These are phyloP conservation scores for Dasypus novemcinctus DNA, from an alignment of 2,113 vertebrate species.

Conservation along the genomic window DNA sequence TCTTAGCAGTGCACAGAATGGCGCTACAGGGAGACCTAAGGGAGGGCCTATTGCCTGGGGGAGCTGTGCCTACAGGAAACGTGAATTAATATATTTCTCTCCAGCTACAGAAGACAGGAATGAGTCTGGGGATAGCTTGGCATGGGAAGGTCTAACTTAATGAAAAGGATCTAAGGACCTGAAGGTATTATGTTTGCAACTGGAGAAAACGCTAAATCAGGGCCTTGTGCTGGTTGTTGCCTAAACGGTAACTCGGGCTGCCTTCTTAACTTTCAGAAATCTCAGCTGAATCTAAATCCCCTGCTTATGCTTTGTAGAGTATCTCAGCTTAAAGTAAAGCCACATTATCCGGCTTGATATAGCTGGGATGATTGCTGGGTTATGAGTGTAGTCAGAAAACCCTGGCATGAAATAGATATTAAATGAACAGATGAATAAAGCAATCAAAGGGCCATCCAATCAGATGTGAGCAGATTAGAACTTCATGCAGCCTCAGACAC, in stretches of 20 bases:
- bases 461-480: slow-evolving; percentile 71
- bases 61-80: slow-evolving; percentile 69
- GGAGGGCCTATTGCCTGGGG: not conserved
- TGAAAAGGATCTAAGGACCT: slow-evolving; percentile 77
- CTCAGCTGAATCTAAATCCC: slow-evolving; percentile 75
- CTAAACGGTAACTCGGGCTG: slow-evolving; percentile 65
- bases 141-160: slow-evolving; percentile 76
- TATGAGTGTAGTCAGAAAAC: slow-evolving; percentile 73
- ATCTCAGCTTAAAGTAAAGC: slow-evolving; percentile 80
- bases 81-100: slow-evolving; percentile 80
- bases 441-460: slow-evolving; percentile 71
- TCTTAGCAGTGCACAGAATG: slow-evolving; percentile 49
- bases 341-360: slow-evolving; percentile 73
- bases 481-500: slow-evolving; percentile 51
- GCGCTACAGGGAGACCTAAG: slow-evolving; percentile 9
- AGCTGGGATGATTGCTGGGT: slow-evolving; percentile 69
- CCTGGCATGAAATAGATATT: slow-evolving; percentile 68
- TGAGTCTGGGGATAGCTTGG: slow-evolving; percentile 74
- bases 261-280: slow-evolving; percentile 69
- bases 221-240: slow-evolving; percentile 63
- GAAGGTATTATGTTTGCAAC: slow-evolving; percentile 72
- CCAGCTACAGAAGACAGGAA: slow-evolving; percentile 77
- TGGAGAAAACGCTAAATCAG: slow-evolving; percentile 71
- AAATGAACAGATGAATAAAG: slow-evolving; percentile 77
- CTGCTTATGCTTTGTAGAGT: slow-evolving; percentile 76